A percentile compares a stretch with the other conserved stretches of the same genome.
Conservation (phyloP, 2,888 invertebrate species). For the Ceramica pisi region DNA sequence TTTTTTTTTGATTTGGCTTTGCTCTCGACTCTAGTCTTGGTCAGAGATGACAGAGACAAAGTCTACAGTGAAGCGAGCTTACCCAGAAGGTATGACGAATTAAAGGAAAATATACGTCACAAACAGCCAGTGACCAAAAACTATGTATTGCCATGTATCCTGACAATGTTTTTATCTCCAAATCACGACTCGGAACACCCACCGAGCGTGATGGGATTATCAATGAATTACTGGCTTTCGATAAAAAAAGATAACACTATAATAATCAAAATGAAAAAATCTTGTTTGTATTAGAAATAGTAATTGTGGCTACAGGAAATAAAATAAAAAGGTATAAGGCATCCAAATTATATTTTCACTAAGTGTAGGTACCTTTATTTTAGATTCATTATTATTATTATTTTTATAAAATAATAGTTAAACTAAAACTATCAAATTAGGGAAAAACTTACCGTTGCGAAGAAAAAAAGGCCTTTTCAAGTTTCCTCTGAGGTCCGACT, state of each 20-base stretch:
- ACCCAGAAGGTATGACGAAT: no score
- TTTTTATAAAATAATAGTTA: not conserved
- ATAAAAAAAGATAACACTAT: slow-evolving; percentile 32
- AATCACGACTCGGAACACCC: slow-evolving; percentile 34
- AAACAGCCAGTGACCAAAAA: not conserved
- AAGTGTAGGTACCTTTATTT: not conserved
- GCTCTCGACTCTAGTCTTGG: no score
- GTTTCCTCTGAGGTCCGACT: slow-evolving; percentile 20
- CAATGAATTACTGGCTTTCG: not conserved
- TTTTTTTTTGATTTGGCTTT: no score
- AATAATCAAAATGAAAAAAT: not conserved
- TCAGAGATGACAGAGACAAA: no score
- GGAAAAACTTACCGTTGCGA: slow-evolving; percentile 27
- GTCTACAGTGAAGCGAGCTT: no score
- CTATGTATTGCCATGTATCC: not conserved
- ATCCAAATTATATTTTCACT: no score
- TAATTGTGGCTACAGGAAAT: not conserved
- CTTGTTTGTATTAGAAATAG: not conserved
- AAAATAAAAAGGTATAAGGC: not conserved
- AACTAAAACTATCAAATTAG: not conserved
- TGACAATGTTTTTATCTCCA: slow-evolving; percentile 1
- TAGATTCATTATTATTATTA: not conserved
- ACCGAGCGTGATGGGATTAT: slow-evolving; percentile 15
- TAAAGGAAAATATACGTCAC: no score
- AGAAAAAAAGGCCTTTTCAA: slow-evolving; percentile 3